Base-by-base conservation (phyloP, 1,140 invertebrate genomes). In the Andrena cerasifolii region DNA sequence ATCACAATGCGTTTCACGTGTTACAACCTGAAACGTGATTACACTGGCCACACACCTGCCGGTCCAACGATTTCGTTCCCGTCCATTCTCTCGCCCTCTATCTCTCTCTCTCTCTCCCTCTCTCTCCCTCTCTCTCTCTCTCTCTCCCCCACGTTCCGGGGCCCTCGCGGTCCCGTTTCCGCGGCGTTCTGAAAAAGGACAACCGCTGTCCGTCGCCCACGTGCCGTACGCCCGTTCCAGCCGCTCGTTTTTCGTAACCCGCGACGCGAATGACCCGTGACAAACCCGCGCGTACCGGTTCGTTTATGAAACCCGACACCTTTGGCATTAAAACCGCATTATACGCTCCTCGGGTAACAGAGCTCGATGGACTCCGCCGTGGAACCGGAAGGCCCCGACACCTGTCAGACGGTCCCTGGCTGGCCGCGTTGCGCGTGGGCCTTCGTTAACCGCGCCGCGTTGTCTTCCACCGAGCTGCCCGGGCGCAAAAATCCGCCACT, bases 301-400 rank as follows among this genome's bases (percentile, higher is more conserved):
- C 73, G 73, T 58, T 58, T 58, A 58, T 58, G 73, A 76, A 76
- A 76, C 63, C 51, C 33, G 73, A 75, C 63, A 75, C 73, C 49
- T 74, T 66, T 45, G 62, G 28, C 73, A 67, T 75, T 75, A 75
- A 75, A 67, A 67, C 72, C 61, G 51, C 59, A 73, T 73, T 73
- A 63, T 28, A 73, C 8, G 59, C 47, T 63, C 24, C 45, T 73
- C 47, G 47, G n/a, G 31, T 62, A 62, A 59, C 70, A 49, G 24
- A 16, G 16, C 51, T 43, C 24, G 51, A 56, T 51, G 43, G 58
- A 28, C 31, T 45, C 14, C n/a, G 31, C 18, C n/a, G 45, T 62
- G 71, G 71, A 75, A 75, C 63, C 73, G 73, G 73, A 75, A 75
- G 73, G n/a, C n/a, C 40, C 40, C 16, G 31, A 56, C 73, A 76